These are phyloP conservation scores for Falco berigora DNA, from an alignment of 2,797 vertebrate species.

Conservation along the genomic window DNA sequence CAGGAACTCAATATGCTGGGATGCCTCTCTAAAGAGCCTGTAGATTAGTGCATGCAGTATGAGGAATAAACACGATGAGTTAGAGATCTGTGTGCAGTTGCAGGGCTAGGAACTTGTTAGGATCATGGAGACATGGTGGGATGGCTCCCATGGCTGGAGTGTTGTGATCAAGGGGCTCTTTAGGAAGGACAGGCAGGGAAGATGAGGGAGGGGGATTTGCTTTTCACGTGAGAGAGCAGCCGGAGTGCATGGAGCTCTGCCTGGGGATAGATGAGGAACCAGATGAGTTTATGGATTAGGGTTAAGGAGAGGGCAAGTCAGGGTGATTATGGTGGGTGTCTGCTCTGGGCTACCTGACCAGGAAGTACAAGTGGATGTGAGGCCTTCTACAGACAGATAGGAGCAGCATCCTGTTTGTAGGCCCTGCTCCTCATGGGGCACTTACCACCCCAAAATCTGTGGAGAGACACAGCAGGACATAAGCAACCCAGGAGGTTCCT, in stretches of 20 bases:
- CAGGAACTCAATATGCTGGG: accelerated
- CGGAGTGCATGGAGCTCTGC: neutral
- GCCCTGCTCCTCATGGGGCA: no score
- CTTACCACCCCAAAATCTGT: neutral
- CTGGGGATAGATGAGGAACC: neutral
- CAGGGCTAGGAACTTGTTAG: neutral
- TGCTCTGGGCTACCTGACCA: neutral
- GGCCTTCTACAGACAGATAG: neutral
- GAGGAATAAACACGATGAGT: neutral
- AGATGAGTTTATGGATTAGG: neutral
- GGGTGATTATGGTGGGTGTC: neutral
- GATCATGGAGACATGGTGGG: neutral
- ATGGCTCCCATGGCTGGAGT: neutral
- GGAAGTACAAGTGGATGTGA: neutral
- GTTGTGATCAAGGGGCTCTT: neutral
- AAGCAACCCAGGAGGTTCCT: neutral
- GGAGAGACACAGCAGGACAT: neutral
- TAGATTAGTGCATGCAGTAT: neutral
- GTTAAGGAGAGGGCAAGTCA: neutral
- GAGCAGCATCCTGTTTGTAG: neutral
- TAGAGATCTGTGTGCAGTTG: neutral
- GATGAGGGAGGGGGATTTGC: neutral
- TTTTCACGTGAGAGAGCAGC: neutral
- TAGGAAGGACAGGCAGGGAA: neutral
- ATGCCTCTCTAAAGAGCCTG: neutral